Base-by-base conservation (phyloP, 2,113 vertebrate species). In the Donacobius atricapilla region DNA sequence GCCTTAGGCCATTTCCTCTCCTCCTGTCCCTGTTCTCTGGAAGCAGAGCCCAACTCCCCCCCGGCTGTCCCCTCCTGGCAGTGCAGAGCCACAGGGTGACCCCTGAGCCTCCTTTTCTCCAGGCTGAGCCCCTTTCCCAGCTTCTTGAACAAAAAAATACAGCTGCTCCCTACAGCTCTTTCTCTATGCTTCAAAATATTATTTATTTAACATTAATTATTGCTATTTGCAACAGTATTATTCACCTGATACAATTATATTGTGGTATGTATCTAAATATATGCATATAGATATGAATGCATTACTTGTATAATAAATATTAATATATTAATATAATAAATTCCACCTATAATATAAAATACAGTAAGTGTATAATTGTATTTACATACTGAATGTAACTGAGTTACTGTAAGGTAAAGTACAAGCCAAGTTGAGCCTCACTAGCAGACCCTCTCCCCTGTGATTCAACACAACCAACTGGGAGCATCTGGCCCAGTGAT, bases 1-100 rank as follows among this genome's bases (percentile, higher is more conserved):
- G 5, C 31, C 2, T 24, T 25, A 57, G 42, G 51, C 35, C 0
- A 0, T 25, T 85, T 9, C 35, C 31, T 66, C 35, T 66, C 7
- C 21, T 35, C 51, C 44, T 58, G 44, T 31, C 35, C 51, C 42
- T 50, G 51, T 42, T 58, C 44, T 61, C 70, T 31, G 61, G 5
- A 3, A 66, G 51, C 44, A 76, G 13, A 66, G 44, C 31, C 35
- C 1, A 0, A 40, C 2, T n/a, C n/a, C 23, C 12, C 18, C 19
- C 12, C 0, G 0, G n/a, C n/a, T 73, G 50, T 18, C 7, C 28
- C 30, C 60, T 65, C 70, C 50, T 75, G 50, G 1, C 69, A 73
- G 40, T 65, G 30, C 40, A 56, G 82, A 85, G 50, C 42, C 50
- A 66, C 0, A 30, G 18, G 35, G 20, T 1, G 5, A 20, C 30